Base-by-base conservation (phyloP, 2,113 vertebrate species). In the Patagioenas fasciata region DNA sequence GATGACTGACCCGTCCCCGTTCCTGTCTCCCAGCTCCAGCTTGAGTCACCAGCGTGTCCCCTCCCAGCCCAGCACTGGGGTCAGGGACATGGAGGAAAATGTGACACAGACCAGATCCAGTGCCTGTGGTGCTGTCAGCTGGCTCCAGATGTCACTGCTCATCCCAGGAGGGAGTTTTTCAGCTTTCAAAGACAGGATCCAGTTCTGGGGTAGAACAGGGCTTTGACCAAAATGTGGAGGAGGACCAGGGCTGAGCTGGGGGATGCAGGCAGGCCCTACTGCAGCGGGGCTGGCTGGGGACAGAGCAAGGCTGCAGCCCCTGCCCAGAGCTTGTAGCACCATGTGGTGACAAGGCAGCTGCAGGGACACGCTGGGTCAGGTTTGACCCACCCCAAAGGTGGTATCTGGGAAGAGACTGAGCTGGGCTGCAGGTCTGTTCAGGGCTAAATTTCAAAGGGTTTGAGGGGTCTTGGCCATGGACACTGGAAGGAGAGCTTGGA, bases 81-180 rank as follows among this genome's bases (percentile, higher is more conserved):
- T 29, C 32, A 9, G 34, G 58, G 28, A 53, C 44, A 40, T 4
- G 2, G 13, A 48, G 0, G 4, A 72, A 51, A 61, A 32, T 23
- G 11, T 34, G 12, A 47, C 38, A 54, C 26, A 85, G 38, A 15
- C n/a, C 10, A 12, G n/a, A 58, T 64, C 32, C 47, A 48, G 61
- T 15, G 28, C 17, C 57, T 2, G 1, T 9, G 15, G 38, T 60
- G 53, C 51, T 61, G 15, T 44, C 15, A 7, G n/a, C 57, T 1
- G 1, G 62, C 21, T 72, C 34, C 10, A n/a, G 1, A 18, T 2
- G 0, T 38, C n/a, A 10, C 60, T 13, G 8, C 64, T 69, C 18
- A 65, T 13, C 19, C 20, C 67, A 51, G 34, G 13, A 85, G 13
- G 5, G 21, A 61, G 16, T 10, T 67, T 71, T 74, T 74, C 50